Evolutionary conservation across 2,797 vertebrate species (phyloP), one percentile per base, ranked within the genome.

Genomic region (Siniperca undulata): DNA sequence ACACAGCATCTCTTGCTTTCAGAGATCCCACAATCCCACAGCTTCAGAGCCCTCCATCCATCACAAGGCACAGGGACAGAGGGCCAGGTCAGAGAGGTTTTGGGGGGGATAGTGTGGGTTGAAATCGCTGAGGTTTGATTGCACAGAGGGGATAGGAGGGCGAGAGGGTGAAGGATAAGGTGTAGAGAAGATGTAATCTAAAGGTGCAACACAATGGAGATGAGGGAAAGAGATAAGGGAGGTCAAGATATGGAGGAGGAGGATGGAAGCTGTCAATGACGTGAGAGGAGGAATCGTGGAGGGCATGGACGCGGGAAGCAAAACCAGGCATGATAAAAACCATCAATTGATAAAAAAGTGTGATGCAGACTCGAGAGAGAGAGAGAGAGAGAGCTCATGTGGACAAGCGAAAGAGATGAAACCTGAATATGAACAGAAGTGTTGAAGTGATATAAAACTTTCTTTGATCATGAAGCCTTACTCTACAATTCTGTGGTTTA

Each of bases 141-240:
- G 71, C 53, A 74, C 40, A 38, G 62, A 65, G 13, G 50, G 20
- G 68, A 77, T 27, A 38, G 42, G 55, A 70, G 40, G 42, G 20
- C n/a, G 6, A 61, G 48, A 70, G 30, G 42, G 20, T n/a, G 11
- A 61, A 40, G 68, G 77, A 88, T 86, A 80, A 86, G 27, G 58
- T 85, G 76, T 56, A 67, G 17, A 20, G 82, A 77, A 79, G 72
- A 86, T 82, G 65, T 80, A 77, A 87, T 90, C 86, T 86, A 56
- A 64, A 71, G 46, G 75, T 74, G 78, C 50, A 78, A 70, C 61
- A 77, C 30, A 74, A 30, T 19, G 72, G 58, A 76, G 67, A 50
- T 64, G 17, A 78, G 7, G 70, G 78, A 66, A 7, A 53, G 75
- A 72, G 75, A 85, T 70, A 81, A 81, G 58, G 20, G 68, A 27